Percentiles rank a stretch among this genome's conserved stretches.
phyloP scores from a whole-genome alignment of 1,140 invertebrate genomes.

The Copidosoma floridanum region DNA sequence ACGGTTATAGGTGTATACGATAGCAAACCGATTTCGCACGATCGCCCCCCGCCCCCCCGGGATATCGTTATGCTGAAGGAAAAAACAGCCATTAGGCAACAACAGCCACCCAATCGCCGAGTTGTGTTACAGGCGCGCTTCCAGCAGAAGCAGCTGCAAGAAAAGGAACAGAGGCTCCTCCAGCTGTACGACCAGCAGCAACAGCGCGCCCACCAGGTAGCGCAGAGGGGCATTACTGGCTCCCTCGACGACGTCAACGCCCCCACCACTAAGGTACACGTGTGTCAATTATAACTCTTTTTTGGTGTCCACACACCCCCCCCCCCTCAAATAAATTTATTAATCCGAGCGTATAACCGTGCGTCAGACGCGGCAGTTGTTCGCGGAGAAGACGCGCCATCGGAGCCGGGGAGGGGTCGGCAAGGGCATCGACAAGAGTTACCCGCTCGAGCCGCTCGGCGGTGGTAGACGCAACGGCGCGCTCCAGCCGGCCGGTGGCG shows the following conservation, averaged over 20 bases:
- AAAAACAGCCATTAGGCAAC: neutral
- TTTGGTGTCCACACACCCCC: too few relatives aligned
- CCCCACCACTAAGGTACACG: conserved; percentile 35
- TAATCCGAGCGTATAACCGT: too few relatives aligned
- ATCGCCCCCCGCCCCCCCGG: neutral
- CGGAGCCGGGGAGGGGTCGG: conserved; percentile 65
- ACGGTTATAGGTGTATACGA: too few relatives aligned
- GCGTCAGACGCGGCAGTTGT: conserved; percentile 63
- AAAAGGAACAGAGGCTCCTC: conserved; percentile 70
- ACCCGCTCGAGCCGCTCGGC: conserved; percentile 70
- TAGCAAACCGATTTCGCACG: too few relatives aligned
- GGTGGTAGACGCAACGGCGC: too few relatives aligned
- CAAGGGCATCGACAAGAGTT: conserved; percentile 75
- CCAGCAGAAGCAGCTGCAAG: conserved; percentile 71
- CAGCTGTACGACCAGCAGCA: conserved; percentile 71
- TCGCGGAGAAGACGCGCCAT: conserved; percentile 72
- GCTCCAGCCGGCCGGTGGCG: neutral
- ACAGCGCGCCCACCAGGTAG: conserved; percentile 65
- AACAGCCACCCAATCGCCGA: conserved; percentile 20
- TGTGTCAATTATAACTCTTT: neutral
- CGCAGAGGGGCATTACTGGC: conserved; percentile 62
- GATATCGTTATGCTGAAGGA: neutral
- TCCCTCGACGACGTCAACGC: conserved; percentile 46
- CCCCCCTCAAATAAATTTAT: too few relatives aligned
- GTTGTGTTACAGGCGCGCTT: conserved; percentile 64